phyloP scores from a whole-genome alignment of 2,113 vertebrate species.

The Pandion haliaetus region DNA sequence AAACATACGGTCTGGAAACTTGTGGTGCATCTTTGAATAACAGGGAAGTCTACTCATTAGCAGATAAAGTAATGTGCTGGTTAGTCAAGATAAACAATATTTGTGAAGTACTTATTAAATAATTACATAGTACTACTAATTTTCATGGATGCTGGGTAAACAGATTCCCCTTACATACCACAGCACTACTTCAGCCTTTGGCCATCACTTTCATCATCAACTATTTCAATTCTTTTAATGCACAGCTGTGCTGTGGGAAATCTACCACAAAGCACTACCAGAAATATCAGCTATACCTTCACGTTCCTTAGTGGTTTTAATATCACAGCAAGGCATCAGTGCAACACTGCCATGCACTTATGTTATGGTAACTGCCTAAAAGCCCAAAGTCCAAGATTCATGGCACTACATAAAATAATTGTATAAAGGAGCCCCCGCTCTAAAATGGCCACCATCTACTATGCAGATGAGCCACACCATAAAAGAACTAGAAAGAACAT shows the following conservation, averaged over 20 bases:
- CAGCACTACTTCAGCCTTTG: neutral
- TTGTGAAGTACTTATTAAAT: neutral
- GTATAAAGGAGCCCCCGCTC: neutral
- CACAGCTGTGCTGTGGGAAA: neutral
- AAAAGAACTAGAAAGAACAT: neutral
- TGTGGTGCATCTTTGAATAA: neutral
- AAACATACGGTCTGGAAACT: neutral
- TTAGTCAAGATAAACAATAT: neutral
- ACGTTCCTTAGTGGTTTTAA: neutral
- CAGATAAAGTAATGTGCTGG: neutral
- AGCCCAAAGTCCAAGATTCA: neutral
- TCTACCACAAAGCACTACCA: neutral
- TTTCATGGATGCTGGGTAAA: neutral
- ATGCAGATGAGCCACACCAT: rapidly evolving
- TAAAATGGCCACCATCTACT: neutral
- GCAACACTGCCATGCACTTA: neutral
- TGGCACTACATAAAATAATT: neutral
- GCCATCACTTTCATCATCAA: neutral
- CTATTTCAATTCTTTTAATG: neutral
- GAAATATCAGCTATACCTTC: neutral
- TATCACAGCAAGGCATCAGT: neutral
- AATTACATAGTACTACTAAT: neutral
- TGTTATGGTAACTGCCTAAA: neutral
- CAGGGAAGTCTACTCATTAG: neutral
- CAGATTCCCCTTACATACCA: neutral